These are phyloP conservation scores for Erynnis tages DNA, from an alignment of 2,888 invertebrate genomes.

Conservation along the genomic window DNA sequence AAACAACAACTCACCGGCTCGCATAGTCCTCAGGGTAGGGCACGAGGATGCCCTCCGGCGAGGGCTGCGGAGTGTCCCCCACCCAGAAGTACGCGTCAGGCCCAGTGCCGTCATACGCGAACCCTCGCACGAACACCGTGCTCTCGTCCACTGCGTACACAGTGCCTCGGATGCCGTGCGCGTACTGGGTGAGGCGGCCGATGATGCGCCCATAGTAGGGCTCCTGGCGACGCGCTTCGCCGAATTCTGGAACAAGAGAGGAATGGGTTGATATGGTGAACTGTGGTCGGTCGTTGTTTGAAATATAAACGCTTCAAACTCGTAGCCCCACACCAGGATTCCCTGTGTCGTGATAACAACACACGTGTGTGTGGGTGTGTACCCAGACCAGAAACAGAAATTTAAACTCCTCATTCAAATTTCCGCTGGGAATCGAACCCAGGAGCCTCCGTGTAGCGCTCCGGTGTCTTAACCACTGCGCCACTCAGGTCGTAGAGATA, in stretches of 20 bases:
- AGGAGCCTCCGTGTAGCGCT: too few relatives aligned
- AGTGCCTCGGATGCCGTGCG: constrained; percentile 90
- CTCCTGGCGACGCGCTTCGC: constrained; percentile 57
- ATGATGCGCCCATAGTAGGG: constrained; percentile 90
- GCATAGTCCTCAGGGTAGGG: constrained; percentile 93
- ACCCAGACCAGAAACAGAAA: too few relatives aligned
- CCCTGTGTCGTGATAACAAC: too few relatives aligned
- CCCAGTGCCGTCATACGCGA: constrained; percentile 93
- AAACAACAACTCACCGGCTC: constrained; percentile 89
- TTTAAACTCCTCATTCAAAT: too few relatives aligned
- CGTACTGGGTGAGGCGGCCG: constrained; percentile 87
- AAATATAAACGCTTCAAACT: too few relatives aligned
- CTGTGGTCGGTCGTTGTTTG: too few relatives aligned
- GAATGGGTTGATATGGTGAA: background rate
- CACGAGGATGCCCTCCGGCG: constrained; percentile 91
- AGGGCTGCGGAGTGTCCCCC: constrained; percentile 89
- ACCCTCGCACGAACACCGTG: constrained; percentile 91
- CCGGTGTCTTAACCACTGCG: too few relatives aligned
- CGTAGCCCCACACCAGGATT: too few relatives aligned
- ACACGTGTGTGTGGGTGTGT: too few relatives aligned
- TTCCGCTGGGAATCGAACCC: too few relatives aligned
- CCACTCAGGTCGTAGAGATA: too few relatives aligned
- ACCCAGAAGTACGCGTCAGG: constrained; percentile 96
- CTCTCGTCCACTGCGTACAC: constrained; percentile 94
- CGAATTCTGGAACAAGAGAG: constrained; percentile 43